phyloP scores from a whole-genome alignment of 2,888 invertebrate species.

The Harpalus rubripes region DNA sequence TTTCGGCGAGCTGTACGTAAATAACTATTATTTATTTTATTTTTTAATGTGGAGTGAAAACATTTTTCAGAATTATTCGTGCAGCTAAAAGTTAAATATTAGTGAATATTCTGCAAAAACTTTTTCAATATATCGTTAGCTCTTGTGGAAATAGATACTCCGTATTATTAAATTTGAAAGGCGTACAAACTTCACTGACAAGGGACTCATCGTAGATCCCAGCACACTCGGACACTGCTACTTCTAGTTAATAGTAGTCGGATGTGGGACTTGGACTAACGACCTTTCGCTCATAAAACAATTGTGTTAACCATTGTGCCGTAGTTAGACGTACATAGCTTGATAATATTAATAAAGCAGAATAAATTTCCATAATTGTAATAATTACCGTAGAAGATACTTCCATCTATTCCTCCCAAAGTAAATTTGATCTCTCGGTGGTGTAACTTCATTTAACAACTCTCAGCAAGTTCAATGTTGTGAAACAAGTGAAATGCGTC shows the following conservation, averaged over 20 bases:
- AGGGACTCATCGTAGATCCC: too few relatives aligned
- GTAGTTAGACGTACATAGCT: neutral
- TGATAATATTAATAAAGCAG: neutral
- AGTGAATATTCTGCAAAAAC: too few relatives aligned
- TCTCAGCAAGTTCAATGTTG: conserved; percentile 51
- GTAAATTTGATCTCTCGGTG: conserved; percentile 5
- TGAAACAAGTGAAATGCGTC: conserved; percentile 53
- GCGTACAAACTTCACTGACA: too few relatives aligned
- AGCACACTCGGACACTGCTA: too few relatives aligned
- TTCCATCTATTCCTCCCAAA: neutral
- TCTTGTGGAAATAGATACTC: too few relatives aligned
- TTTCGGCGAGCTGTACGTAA: too few relatives aligned
- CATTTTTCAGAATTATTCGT: too few relatives aligned
- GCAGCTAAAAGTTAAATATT: too few relatives aligned
- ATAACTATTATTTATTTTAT: too few relatives aligned
- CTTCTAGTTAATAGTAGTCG: neutral
- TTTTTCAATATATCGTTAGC: too few relatives aligned
- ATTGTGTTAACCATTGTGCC: neutral
- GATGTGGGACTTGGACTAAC: neutral
- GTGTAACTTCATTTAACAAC: conserved; percentile 48
- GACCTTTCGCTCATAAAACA: neutral
- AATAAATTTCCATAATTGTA: conserved; percentile 4
- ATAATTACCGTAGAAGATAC: neutral
- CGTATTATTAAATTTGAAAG: too few relatives aligned
- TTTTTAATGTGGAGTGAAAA: too few relatives aligned